Percentiles rank a stretch among this genome's conserved stretches.
Evolutionary conservation across 2,797 vertebrate genomes (phyloP).

Genomic region (Falco rusticolus): DNA sequence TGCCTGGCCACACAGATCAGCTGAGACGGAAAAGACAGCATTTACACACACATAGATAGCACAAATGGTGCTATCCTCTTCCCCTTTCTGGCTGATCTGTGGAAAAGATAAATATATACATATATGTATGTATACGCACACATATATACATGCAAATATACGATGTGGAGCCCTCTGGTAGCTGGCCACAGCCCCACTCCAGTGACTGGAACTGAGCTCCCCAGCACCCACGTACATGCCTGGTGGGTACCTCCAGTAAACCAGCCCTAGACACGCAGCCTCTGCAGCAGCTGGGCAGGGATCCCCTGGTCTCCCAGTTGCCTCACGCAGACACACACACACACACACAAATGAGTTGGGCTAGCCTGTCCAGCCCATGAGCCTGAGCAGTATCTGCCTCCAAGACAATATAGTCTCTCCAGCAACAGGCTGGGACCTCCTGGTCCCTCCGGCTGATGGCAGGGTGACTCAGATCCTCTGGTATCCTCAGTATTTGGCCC

Average conservation of each 20-base stretch:
- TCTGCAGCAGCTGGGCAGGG: background rate
- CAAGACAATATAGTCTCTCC: background rate
- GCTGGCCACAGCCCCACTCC: background rate
- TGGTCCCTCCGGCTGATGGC: background rate
- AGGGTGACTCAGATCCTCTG: background rate
- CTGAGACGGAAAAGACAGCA: background rate
- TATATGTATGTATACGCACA: background rate
- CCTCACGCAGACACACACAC: background rate
- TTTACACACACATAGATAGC: background rate
- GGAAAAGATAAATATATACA: background rate
- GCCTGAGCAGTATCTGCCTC: no score
- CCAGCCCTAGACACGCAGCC: background rate
- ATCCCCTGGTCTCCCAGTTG: background rate
- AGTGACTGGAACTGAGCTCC: background rate
- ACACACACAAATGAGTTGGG: background rate
- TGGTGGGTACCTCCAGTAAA: background rate
- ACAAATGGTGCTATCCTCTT: background rate
- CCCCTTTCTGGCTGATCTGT: background rate
- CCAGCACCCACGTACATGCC: no score
- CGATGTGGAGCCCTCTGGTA: background rate
- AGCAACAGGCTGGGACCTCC: accelerated
- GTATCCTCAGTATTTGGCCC: background rate
- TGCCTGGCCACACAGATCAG: background rate
- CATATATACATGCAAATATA: background rate
- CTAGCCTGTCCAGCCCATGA: background rate